These are phyloP conservation scores for Pomatorhinus ruficollis DNA, from an alignment of 2,113 vertebrate species.

Conservation along the genomic window DNA sequence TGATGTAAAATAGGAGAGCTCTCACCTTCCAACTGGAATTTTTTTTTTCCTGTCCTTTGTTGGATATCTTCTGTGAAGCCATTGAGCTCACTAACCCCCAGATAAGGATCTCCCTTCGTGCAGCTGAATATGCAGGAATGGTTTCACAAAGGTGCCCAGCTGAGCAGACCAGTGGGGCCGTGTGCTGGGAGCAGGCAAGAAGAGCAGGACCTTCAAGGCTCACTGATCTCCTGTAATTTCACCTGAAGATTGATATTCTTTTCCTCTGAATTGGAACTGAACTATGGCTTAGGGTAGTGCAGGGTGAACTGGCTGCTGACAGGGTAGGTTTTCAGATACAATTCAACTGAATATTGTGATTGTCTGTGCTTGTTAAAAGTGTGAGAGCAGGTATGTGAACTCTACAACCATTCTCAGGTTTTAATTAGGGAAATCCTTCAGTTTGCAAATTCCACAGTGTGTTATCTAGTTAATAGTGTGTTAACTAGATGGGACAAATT, in stretches of 20 bases:
- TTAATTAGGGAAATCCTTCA: not conserved
- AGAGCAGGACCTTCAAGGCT: constrained; percentile 27
- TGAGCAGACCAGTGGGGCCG: not conserved
- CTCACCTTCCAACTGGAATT: not conserved
- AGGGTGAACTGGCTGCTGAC: not conserved
- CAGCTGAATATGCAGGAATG: not conserved
- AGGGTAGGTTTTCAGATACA: not conserved
- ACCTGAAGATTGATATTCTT: not conserved
- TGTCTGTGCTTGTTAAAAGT: not conserved
- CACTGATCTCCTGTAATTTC: constrained; percentile 13
- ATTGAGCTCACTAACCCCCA: not conserved
- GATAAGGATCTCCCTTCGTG: not conserved
- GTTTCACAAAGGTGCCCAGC: not conserved
- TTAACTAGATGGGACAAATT: not conserved
- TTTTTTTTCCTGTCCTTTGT: not conserved
- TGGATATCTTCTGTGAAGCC: not conserved
- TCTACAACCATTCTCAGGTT: not conserved
- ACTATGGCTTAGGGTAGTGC: not conserved
- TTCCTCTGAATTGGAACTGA: not conserved
- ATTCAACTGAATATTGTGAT: not conserved
- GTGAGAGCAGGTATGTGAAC: not conserved
- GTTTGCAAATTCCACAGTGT: not conserved
- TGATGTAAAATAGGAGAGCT: not conserved
- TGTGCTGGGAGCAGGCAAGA: not conserved
- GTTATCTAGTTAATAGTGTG: not conserved